phyloP scores from a whole-genome alignment of 2,888 invertebrate genomes.

The Mimachlamys varia region DNA sequence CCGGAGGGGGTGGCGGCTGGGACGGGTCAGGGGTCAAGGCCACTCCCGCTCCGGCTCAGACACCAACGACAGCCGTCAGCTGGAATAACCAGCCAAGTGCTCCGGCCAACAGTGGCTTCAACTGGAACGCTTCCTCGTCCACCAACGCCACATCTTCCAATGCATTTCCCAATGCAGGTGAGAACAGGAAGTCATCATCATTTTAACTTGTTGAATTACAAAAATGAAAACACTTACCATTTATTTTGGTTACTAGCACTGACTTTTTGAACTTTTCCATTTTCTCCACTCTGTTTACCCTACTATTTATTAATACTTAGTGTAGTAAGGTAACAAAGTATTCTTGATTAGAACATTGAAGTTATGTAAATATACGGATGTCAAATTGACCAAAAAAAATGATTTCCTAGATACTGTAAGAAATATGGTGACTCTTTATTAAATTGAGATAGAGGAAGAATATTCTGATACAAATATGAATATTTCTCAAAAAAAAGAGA shows the following conservation, averaged over 20 bases:
- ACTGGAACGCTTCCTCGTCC: constrained; percentile 49
- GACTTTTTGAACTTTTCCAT: background rate
- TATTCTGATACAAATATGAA: background rate
- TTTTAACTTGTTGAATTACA: background rate
- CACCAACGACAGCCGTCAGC: constrained; percentile 36
- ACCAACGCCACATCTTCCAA: constrained; percentile 32
- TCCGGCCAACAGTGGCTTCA: constrained; percentile 45
- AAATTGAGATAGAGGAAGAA: too few relatives aligned
- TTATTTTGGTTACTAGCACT: background rate
- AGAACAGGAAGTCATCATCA: background rate
- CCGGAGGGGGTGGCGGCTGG: too few relatives aligned
- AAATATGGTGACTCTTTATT: too few relatives aligned
- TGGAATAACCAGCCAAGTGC: constrained; percentile 47
- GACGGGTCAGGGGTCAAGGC: constrained; percentile 32
- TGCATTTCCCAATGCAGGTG: constrained; percentile 46
- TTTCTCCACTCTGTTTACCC: background rate
- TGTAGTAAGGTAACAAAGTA: background rate
- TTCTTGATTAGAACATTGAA: too few relatives aligned
- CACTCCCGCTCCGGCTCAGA: constrained; percentile 37
- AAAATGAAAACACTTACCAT: background rate
- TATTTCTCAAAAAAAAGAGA: background rate
- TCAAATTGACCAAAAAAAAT: background rate
- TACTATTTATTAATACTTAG: background rate
- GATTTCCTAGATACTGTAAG: background rate
- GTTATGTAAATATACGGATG: background rate